A percentile compares a stretch with the other conserved stretches of the same genome.
These are phyloP conservation scores for Gymnorhina tibicen DNA, from an alignment of 2,113 vertebrate species.

Conservation along the genomic window DNA sequence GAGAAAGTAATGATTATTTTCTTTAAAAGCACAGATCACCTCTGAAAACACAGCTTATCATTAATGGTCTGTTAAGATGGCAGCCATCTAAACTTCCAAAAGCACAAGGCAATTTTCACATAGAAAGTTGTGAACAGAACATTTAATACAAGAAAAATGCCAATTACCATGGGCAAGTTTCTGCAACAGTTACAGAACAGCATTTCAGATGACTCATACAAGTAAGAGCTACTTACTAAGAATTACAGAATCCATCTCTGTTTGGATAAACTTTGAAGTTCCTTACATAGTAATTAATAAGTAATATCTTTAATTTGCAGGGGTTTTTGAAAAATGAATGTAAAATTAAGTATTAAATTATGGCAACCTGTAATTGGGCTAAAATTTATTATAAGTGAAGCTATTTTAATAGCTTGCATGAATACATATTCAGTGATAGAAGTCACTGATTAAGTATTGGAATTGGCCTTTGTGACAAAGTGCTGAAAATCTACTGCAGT, in stretches of 20 bases:
- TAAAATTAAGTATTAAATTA: not conserved
- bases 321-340: not conserved
- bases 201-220: slow-evolving; percentile 18
- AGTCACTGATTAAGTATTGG: not conserved
- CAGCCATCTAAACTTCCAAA: not conserved
- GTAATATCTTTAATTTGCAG: not conserved
- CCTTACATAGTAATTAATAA: not conserved
- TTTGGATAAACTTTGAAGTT: slow-evolving; percentile 1
- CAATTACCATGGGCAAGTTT: slow-evolving; percentile 9
- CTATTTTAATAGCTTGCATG: not conserved
- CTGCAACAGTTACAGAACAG: not conserved
- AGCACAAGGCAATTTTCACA: not conserved
- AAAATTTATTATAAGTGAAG: not conserved
- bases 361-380: not conserved
- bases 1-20: not conserved
- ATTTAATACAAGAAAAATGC: slow-evolving; percentile 5
- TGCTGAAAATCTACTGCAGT: not conserved
- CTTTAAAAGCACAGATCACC: not conserved
- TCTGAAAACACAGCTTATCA: not conserved
- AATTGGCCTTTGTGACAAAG: not conserved
- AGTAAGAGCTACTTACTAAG: not conserved
- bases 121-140: not conserved
- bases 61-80: not conserved
- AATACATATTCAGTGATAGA: not conserved
- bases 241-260: not conserved